These are phyloP conservation scores for Miniopterus natalensis DNA, from an alignment of 2,113 vertebrate species.

Conservation along the genomic window DNA sequence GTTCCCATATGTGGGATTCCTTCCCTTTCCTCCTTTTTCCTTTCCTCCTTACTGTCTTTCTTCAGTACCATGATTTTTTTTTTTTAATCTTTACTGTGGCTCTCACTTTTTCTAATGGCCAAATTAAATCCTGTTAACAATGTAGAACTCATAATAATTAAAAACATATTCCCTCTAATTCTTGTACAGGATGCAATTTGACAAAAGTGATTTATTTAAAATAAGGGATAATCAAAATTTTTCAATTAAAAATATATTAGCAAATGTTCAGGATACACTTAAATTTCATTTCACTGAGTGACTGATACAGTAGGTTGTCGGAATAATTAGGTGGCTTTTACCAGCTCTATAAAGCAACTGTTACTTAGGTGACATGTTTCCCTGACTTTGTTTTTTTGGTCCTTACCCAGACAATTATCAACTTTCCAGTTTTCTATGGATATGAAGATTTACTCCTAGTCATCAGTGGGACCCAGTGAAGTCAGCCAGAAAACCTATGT, in stretches of 20 bases:
- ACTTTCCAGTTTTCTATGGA: constrained; percentile 80
- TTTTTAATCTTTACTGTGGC: constrained; percentile 43
- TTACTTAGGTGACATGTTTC: constrained; percentile 78
- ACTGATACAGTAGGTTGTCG: background rate
- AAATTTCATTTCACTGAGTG: constrained; percentile 68
- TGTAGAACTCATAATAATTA: constrained; percentile 7
- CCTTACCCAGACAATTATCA: constrained; percentile 81
- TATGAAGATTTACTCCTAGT: constrained; percentile 82
- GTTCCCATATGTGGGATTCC: background rate
- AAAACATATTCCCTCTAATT: background rate
- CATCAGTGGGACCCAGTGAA: constrained; percentile 79
- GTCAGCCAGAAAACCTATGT: constrained; percentile 79
- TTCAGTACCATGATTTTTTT: background rate
- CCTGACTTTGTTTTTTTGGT: constrained; percentile 81
- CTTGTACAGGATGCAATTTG: background rate
- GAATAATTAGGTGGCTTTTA: constrained; percentile 64
- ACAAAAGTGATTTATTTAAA: constrained; percentile 65
- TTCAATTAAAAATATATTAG: constrained; percentile 5
- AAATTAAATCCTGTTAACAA: constrained; percentile 56
- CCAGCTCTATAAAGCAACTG: constrained; percentile 74
- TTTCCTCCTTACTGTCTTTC: background rate
- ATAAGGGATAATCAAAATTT: background rate
- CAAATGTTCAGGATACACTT: constrained; percentile 52
- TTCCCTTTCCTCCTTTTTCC: background rate
- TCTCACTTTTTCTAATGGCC: constrained; percentile 51